A percentile compares a stretch with the other conserved stretches of the same genome.
Conservation (phyloP, 2,113 vertebrate genomes). For the Okapia johnstoni region DNA sequence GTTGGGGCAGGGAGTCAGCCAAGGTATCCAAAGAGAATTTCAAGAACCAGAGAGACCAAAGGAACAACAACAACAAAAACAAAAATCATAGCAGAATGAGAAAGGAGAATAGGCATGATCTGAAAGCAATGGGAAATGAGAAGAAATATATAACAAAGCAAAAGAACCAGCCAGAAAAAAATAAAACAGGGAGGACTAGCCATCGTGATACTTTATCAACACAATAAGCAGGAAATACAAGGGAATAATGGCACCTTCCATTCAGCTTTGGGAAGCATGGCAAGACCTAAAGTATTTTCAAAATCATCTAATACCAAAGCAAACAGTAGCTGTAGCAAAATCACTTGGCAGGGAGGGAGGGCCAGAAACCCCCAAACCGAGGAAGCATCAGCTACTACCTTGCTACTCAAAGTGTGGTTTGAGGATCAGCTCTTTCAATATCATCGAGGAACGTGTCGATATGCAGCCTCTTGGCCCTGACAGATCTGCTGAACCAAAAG, state of each 20-base stretch:
- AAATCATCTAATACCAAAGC: background rate
- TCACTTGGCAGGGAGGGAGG: background rate
- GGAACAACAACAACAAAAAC: background rate
- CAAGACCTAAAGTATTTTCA: background rate
- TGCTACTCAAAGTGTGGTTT: background rate
- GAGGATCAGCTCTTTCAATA: background rate
- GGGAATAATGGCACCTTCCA: background rate
- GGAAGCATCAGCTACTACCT: background rate
- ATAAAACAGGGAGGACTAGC: background rate
- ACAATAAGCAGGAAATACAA: background rate
- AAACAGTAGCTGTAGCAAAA: background rate
- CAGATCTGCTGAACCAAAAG: background rate
- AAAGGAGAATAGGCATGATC: background rate
- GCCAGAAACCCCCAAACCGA: background rate
- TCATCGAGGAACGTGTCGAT: background rate
- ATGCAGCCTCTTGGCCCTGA: background rate
- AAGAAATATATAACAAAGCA: background rate
- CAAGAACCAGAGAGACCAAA: background rate
- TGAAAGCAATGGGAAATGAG: background rate
- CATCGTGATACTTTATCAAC: background rate
- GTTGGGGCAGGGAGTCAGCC: constrained; percentile 19
- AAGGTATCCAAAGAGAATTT: constrained; percentile 36
- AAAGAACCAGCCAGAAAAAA: background rate
- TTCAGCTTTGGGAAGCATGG: background rate
- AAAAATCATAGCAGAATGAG: background rate